Conservation (phyloP, 2,888 invertebrate genomes). For the Seira sanloemensis region DNA sequence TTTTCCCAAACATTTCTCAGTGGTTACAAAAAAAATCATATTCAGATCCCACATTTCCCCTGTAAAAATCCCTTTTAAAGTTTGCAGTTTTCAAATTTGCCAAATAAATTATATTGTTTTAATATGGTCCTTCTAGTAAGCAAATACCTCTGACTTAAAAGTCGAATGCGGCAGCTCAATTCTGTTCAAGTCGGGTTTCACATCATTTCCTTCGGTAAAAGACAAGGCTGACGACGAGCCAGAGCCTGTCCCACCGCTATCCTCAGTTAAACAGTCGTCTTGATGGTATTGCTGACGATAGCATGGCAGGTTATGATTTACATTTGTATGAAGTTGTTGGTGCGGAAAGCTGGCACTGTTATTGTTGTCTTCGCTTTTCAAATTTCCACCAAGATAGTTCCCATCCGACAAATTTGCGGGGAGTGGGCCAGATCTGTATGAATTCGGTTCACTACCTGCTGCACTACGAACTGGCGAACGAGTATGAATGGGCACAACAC, state of each 20-base stretch:
- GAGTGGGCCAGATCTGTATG: background rate
- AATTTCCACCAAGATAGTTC: background rate
- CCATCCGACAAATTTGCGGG: background rate
- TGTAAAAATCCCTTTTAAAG: no score
- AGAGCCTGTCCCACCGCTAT: background rate
- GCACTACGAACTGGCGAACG: background rate
- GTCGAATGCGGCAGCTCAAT: constrained; percentile 62
- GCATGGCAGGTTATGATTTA: constrained; percentile 2
- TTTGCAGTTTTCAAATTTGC: no score
- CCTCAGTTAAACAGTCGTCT: constrained; percentile 16
- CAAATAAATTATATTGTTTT: no score
- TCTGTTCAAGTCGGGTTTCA: constrained; percentile 49
- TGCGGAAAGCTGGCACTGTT: background rate
- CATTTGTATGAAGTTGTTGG: background rate
- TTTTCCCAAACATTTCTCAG: no score
- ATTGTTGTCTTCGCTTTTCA: constrained; percentile 1
- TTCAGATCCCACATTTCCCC: no score
- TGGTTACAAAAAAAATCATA: no score
- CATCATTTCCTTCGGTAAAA: constrained; percentile 35
- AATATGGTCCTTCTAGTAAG: no score
- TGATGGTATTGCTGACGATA: constrained; percentile 31
- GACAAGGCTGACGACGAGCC: constrained; percentile 42
- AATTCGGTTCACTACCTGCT: background rate
- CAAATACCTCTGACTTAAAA: constrained; percentile 65
- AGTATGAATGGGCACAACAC: constrained; percentile 17